Base-by-base conservation (phyloP, 2,113 vertebrate species). In the Recurvirostra avosetta region DNA sequence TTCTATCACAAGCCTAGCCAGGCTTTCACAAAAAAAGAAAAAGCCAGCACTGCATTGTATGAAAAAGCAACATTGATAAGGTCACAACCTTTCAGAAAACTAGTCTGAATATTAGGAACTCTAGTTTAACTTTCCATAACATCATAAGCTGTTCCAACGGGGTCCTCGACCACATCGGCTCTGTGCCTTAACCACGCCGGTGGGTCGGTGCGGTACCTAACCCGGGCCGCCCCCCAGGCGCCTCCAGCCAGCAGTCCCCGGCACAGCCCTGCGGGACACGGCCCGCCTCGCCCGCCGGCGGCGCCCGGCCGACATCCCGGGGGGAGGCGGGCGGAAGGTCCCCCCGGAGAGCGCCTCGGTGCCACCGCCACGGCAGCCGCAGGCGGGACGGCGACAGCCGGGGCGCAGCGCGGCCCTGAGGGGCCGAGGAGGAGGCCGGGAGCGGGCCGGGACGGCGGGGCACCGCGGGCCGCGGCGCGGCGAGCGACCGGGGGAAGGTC, bases 61-160 rank as follows among this genome's bases (percentile, higher is more conserved):
- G 5, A 36, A 55, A 63, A 50, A 19, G 6, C 23, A 43, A 45
- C 26, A 56, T 1, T 1, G 18, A 3, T 12, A 63, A 38, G 15
- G 53, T 34, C 43, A 50, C 11, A 41, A 15, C 9, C n/a, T 29
- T 47, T 63, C 0, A 43, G 11, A 55, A 62, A n/a, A 13, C 9
- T 9, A 16, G 6, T 5, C 0, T 19, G 10, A 41, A 27, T 36
- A 23, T 4, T 0, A 32, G 7, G 9, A 75, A 8, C 3, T 15
- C 16, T 4, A 20, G 20, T 16, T 49, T 2, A 47, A 55, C 4
- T 26, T 14, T 27, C 62, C 22, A 0, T 5, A 34, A n/a, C 16
- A 3, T 0, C 8, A 1, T 1, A 8, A 53, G 45, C 23, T 74
- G 5, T 18, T 12, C 3, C 63, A 72, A 0, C 2, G 0, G 20